These are phyloP conservation scores for Numida meleagris DNA, from an alignment of 2,113 vertebrate species.

Conservation along the genomic window DNA sequence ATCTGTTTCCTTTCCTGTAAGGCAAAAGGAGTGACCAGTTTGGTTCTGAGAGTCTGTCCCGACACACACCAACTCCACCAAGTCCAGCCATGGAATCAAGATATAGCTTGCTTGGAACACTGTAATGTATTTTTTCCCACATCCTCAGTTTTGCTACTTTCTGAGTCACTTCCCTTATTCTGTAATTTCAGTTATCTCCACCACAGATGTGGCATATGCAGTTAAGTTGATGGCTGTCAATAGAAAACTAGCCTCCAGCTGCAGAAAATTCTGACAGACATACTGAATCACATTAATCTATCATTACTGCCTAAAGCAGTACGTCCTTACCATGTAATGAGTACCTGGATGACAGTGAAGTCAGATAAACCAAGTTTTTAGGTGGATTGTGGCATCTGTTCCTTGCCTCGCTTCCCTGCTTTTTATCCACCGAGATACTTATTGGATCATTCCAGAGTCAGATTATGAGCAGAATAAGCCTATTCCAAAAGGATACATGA, in stretches of 20 bases:
- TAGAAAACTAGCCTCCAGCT: background rate
- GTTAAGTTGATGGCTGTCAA: background rate
- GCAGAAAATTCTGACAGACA: background rate
- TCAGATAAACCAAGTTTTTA: background rate
- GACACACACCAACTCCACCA: background rate
- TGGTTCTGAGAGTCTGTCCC: background rate
- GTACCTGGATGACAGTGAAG: background rate
- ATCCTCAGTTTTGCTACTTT: background rate
- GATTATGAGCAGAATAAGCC: background rate
- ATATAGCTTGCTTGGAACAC: background rate
- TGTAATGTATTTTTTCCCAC: background rate
- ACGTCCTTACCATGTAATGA: background rate
- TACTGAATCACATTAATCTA: background rate
- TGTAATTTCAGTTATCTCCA: background rate
- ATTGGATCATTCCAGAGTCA: background rate
- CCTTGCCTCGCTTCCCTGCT: background rate
- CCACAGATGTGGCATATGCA: background rate
- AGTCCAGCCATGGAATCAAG: background rate
- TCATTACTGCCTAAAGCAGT: background rate
- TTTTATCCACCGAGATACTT: background rate
- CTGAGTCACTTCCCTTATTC: background rate
- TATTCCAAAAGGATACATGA: conserved; percentile 84
- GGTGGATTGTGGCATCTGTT: background rate
- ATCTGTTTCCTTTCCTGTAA: background rate
- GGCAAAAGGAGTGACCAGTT: background rate